Evolutionary conservation across 2,888 invertebrate species (phyloP).

Genomic region (Aproaerema taeniolella): DNA sequence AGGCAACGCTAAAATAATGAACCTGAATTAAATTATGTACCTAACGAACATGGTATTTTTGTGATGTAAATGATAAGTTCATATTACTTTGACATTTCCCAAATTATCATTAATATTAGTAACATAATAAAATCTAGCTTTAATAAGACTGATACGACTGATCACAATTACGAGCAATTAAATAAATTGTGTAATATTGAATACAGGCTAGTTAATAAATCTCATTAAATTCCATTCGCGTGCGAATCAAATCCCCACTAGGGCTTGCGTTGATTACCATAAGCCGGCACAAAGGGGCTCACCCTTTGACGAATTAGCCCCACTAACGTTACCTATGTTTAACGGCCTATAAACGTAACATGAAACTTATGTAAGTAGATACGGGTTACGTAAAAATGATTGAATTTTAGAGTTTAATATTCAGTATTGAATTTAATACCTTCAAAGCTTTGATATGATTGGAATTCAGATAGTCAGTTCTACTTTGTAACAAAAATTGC

Average conservation of each 20-base stretch:
- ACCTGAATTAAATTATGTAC: no score
- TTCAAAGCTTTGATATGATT: no score
- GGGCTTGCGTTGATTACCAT: slow-evolving; percentile 63
- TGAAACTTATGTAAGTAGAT: slow-evolving; percentile 5
- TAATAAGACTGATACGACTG: background rate
- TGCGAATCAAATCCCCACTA: slow-evolving; percentile 32
- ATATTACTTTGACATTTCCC: no score
- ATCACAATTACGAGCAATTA: slow-evolving; percentile 5
- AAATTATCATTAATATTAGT: no score
- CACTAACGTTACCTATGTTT: slow-evolving; percentile 50
- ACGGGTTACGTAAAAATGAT: slow-evolving; percentile 4
- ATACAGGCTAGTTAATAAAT: slow-evolving; percentile 19
- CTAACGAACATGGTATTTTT: no score
- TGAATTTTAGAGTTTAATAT: no score
- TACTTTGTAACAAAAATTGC: no score
- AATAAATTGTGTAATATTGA: slow-evolving; percentile 9
- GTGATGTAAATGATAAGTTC: no score
- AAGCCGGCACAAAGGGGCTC: slow-evolving; percentile 65
- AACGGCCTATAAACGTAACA: slow-evolving; percentile 21
- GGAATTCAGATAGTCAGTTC: no score
- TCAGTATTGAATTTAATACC: no score
- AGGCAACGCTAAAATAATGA: no score
- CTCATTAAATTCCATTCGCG: slow-evolving; percentile 44
- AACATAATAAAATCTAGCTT: no score
- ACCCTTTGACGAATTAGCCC: slow-evolving; percentile 73